Conservation (phyloP, 2,888 invertebrate genomes). For the Sussaba pulchella region DNA sequence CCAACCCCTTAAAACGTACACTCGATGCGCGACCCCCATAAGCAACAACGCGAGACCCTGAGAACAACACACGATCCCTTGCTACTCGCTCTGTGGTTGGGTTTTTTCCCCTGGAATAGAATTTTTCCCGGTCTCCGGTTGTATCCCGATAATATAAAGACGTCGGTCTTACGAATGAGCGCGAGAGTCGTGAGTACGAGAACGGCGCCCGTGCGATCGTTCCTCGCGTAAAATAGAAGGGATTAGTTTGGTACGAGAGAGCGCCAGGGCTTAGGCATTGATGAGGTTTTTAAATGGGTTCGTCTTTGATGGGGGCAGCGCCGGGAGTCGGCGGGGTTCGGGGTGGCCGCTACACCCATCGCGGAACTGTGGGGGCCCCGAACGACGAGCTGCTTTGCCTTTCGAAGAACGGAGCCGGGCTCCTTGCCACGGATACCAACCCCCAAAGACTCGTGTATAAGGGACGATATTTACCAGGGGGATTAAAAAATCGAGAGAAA, state of each 20-base stretch:
- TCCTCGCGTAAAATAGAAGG: constrained; percentile 83
- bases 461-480: constrained; percentile 83
- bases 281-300: constrained; percentile 85
- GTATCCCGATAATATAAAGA: constrained; percentile 73
- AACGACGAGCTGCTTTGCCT: constrained; percentile 64
- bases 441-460: constrained; percentile 53
- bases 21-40: too few species aligned
- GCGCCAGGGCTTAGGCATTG: constrained; percentile 83
- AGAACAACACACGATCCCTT: constrained; percentile 34
- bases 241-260: constrained; percentile 84
- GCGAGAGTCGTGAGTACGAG: constrained; percentile 29
- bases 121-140: constrained; percentile 67
- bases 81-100: too few species aligned
- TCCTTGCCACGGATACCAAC: constrained; percentile 39
- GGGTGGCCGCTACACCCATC: constrained; percentile 30
- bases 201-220: constrained; percentile 54
- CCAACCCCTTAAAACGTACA: too few species aligned
- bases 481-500: constrained; percentile 85
- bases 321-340: constrained; percentile 55
- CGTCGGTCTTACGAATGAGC: constrained; percentile 73
- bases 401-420: constrained; percentile 64
- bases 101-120: constrained; percentile 52
- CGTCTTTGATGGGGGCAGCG: constrained; percentile 82
- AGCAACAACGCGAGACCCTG: constrained; percentile 35
- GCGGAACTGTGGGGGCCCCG: constrained; percentile 52